Base-by-base conservation (phyloP, 2,113 vertebrate genomes). In the Gallinago media region DNA sequence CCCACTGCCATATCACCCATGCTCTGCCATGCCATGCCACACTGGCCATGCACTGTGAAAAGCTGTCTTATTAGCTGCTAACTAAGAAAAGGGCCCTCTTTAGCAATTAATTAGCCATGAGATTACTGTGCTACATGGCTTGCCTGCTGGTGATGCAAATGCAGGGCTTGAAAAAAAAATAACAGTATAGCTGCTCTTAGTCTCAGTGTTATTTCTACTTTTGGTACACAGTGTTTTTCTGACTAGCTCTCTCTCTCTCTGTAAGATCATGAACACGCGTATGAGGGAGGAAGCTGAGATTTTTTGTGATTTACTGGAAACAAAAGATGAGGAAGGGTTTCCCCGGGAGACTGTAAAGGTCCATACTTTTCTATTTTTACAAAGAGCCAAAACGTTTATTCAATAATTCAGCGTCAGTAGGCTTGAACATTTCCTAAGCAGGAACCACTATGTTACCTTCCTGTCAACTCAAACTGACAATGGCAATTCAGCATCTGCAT, bases 21-120 rank as follows among this genome's bases (percentile, higher is more conserved):
- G 17, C 47, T 38, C 10, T 46, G 19, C 5, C 12, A 6, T 23
- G 6, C 13, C 92, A 0, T 20, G 17, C 47, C 13, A 4, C 42
- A 1, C 8, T 5, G 5, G 59, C 47, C 75, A 9, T 0, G 0
- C 1, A 9, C 44, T 25, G 26, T 42, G 40, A 49, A 32, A 72
- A 85, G 46, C 72, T 44, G 0, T 36, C 72, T 49, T 42, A 2
- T 20, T 6, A 47, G 56, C 68, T 72, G 61, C 82, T 50, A 32
- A 4, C 12, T 72, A 23, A 8, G 31, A 17, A 25, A 2, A 25
- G 31, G 22, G 36, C 52, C 16, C 46, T 50, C 86, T 12, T 18
- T 42, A 83, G 16, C 65, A 9, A 55, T 70, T 4, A 9, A 55
- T 70, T 4, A 49, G 74, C 88, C 85, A 5, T 13, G n/a, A 56